Evolutionary conservation across 2,113 vertebrate genomes (phyloP), one percentile per base, ranked within the genome.

Genomic region (Corythornis vintsioides): DNA sequence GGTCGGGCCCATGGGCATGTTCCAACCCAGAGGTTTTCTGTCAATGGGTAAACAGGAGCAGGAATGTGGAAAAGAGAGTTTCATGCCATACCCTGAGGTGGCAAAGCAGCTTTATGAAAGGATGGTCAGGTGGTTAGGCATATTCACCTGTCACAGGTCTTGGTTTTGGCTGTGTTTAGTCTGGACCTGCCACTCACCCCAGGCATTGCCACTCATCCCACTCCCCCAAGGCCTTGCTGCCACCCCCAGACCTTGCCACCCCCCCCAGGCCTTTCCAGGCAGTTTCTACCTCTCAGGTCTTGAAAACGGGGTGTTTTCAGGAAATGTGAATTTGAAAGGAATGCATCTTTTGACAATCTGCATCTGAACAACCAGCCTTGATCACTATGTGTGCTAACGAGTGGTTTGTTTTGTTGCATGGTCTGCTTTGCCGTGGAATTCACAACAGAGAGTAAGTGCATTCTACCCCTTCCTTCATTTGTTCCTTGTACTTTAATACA

Each of bases 401-500:
- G 90, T 96, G 97, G 94, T 98, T 97, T 98, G 97, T 98, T 97
- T 97, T 98, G 97, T 99, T 98, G 99, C 99, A 99, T 99, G 99
- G 95, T 97, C 98, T 98, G 98, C 97, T 98, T 98, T 99, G 98
- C 98, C 90, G 98, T 99, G 99, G 99, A 98, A 98, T 98, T 98
- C 98, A 98, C 98, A 97, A 98, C 98, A 99, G 99, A 98, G 99
- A 99, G 99, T 99, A 99, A 99, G 99, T 99, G 95, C 97, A 84
- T 94, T 79, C 94, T 72, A 48, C 82, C 88, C 82, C 96, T 71
- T 91, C 83, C 78, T 95, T 95, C 90, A 76, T 96, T 83, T 0
- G 6, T 96, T 95, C 92, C 86, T 94, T 78, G 45, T 94, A 42
- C 83, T 95, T 93, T 93, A 96, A 88, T 95, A 83, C 3, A 22